Conservation (phyloP, 2,888 invertebrate genomes). For the Eumacrocentrus americanus region DNA sequence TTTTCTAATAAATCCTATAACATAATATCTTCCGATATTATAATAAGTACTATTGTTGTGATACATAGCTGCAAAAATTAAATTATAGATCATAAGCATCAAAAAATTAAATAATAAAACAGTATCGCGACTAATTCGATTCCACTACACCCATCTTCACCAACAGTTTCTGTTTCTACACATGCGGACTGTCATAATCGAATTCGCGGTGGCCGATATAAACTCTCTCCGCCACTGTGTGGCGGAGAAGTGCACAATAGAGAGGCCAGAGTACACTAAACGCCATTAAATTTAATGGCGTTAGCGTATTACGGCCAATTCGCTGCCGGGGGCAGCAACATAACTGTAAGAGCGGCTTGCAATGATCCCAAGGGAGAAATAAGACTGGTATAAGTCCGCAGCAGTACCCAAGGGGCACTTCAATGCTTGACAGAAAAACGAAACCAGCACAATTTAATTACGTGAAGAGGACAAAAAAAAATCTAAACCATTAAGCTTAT, state of each 20-base stretch:
- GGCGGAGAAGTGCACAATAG: not conserved
- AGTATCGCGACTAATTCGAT: not conserved
- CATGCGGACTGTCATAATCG: slow-evolving; percentile 4
- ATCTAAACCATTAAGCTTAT: not conserved
- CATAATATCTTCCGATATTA: no score
- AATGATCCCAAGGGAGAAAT: not conserved
- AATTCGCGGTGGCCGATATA: slow-evolving; percentile 14
- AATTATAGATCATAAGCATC: no score
- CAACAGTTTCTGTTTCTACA: not conserved
- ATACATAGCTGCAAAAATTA: not conserved
- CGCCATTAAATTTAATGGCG: slow-evolving; percentile 44
- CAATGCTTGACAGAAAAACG: not conserved
- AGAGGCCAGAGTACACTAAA: slow-evolving; percentile 31
- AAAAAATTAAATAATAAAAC: not conserved
- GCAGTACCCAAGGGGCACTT: not conserved
- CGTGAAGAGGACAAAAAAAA: not conserved
- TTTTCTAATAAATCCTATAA: no score
- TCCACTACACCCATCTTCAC: not conserved
- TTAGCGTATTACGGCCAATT: slow-evolving; percentile 33
- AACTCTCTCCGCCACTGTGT: slow-evolving; percentile 2
- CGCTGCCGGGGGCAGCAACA: not conserved
- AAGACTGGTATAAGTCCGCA: not conserved
- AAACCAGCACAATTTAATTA: not conserved
- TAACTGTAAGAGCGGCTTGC: not conserved
- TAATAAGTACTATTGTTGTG: not conserved